These are phyloP conservation scores for Metacarcinus magister DNA, from an alignment of 2,888 invertebrate species.

Conservation along the genomic window DNA sequence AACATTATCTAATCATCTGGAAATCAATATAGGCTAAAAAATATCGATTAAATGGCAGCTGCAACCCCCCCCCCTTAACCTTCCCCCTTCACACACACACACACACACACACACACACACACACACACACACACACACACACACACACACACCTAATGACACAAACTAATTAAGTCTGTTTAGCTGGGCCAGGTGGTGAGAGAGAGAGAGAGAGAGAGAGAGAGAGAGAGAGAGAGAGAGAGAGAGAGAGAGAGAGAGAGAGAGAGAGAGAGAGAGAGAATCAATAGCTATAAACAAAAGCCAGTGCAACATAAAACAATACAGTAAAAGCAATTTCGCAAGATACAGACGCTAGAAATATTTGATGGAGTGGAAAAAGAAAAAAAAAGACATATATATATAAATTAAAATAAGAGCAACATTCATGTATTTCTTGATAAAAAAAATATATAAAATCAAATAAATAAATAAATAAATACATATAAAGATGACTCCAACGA, in stretches of 20 bases:
- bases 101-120: background rate
- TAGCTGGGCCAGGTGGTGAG: background rate
- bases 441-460: too few species aligned
- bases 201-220: conserved; percentile 39
- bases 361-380: too few species aligned
- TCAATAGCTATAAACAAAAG: background rate
- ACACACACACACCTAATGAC: background rate
- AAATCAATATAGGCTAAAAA: background rate
- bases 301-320: background rate
- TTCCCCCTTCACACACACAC: background rate
- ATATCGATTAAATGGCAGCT: background rate
- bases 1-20: background rate
- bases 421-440: too few species aligned
- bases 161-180: background rate
- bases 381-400: too few species aligned
- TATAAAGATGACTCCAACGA: too few species aligned
- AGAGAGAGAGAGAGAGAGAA: conserved; percentile 34
- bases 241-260: conserved; percentile 39
- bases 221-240: conserved; percentile 39
- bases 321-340: background rate
- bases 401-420: too few species aligned
- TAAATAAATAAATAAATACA: too few species aligned
- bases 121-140: background rate
- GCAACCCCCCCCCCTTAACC: background rate
- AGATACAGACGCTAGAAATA: too few species aligned